Conservation (phyloP, 2,888 invertebrate genomes). For the Caenorhabditis sp. region DNA sequence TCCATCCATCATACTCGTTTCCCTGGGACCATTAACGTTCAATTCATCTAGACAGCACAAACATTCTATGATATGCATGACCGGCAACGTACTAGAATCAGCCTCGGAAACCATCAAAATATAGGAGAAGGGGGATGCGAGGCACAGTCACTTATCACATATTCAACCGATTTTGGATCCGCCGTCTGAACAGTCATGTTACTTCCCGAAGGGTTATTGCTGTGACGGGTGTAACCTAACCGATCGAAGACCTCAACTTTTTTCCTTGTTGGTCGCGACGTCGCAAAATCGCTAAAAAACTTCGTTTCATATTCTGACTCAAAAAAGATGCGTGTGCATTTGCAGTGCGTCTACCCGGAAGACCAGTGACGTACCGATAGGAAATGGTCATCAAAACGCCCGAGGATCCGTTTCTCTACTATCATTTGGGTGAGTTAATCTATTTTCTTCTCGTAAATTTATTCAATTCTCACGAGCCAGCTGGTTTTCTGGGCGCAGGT, state of each 20-base stretch:
- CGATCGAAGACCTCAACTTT: too few relatives aligned
- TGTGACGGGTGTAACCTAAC: too few relatives aligned
- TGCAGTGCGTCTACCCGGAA: background rate
- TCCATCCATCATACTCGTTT: constrained; percentile 16
- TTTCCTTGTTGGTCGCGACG: background rate
- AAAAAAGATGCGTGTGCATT: background rate
- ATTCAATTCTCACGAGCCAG: background rate
- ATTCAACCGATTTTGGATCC: constrained; percentile 20
- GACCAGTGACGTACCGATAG: background rate
- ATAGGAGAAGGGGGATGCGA: constrained; percentile 12
- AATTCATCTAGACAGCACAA: constrained; percentile 18
- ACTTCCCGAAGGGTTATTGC: too few relatives aligned
- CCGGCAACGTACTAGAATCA: constrained; percentile 36
- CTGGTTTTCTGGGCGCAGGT: background rate
- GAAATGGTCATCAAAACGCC: constrained; percentile 43
- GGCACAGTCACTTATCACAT: constrained; percentile 17
- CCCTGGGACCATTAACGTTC: constrained; percentile 16
- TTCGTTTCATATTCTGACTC: background rate
- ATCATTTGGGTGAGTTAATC: constrained; percentile 38
- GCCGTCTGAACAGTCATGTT: background rate
- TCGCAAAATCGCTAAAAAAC: background rate
- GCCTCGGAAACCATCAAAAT: constrained; percentile 42
- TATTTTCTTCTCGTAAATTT: too few relatives aligned
- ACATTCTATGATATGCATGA: constrained; percentile 28
- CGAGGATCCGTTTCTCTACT: constrained; percentile 53